Evolutionary conservation across 2,797 vertebrate species (phyloP).

Genomic region (Macropodus opercularis): DNA sequence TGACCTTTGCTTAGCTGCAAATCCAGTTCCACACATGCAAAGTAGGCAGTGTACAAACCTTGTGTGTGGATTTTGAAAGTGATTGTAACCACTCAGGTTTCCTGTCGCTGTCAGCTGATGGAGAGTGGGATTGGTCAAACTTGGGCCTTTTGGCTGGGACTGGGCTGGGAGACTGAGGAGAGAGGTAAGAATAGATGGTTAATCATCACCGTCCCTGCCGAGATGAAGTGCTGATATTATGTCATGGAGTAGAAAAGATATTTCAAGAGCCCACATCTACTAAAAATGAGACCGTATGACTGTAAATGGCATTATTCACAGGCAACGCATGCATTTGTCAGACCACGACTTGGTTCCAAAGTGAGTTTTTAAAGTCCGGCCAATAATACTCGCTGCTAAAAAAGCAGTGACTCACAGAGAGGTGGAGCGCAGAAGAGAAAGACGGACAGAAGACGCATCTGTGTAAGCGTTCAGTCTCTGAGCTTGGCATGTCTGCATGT

Average conservation of each 20-base stretch:
- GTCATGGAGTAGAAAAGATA: conserved; percentile 45
- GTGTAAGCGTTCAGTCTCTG: conserved; percentile 62
- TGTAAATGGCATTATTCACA: conserved; percentile 52
- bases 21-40: conserved; percentile 40
- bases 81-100: conserved; percentile 93
- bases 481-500: conserved; percentile 53
- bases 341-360: conserved; percentile 17
- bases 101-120: conserved; percentile 88
- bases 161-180: conserved; percentile 88
- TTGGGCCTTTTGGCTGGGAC: conserved; percentile 89
- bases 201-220: conserved; percentile 18
- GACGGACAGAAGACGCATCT: conserved; percentile 54
- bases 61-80: conserved; percentile 89
- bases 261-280: conserved; percentile 47
- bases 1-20: conserved; percentile 41
- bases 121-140: conserved; percentile 87
- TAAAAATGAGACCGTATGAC: conserved; percentile 46
- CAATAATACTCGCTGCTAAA: conserved; percentile 14
- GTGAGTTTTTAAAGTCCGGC: conserved; percentile 20
- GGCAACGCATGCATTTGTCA: conserved; percentile 42
- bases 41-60: conserved; percentile 78
- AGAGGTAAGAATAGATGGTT: conserved; percentile 39
- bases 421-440: conserved; percentile 2
- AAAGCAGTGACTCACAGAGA: conserved; percentile 35
- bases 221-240: conserved; percentile 45